Evolutionary conservation across 2,797 vertebrate species (phyloP), one percentile per base, ranked within the genome.

Genomic region (Erithacus rubecula): DNA sequence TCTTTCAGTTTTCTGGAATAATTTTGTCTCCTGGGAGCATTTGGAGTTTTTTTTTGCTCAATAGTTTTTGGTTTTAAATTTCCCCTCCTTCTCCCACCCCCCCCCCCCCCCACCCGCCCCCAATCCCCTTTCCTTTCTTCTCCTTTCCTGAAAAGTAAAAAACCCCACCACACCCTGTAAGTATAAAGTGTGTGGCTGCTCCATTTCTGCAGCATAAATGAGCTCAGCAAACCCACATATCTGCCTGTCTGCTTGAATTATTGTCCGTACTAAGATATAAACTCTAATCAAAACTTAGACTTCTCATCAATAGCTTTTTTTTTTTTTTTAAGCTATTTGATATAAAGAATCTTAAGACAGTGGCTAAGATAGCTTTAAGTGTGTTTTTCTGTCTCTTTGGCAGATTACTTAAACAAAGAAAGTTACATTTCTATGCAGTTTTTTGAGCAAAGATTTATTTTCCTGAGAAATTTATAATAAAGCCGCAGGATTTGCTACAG

Each of bases 241-340:
- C 96, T 96, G 77, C 81, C 80, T 93, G 87, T 92, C 94, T 88
- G 47, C 75, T 87, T 88, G 77, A 93, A 95, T 97, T 90, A 83
- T 76, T 56, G 34, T 78, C 91, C 30, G 1, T 68, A 56, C 79
- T 37, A 47, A 93, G 91, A 87, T 62, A 62, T 55, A 88, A 94
- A 86, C 56, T 91, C 60, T 51, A 90, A 72, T 96, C 77, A 76
- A 67, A 96, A 87, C 62, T 89, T 80, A 51, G 41, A 16, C 37
- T 87, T 83, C n/a, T 51, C 13, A 15, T 18, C 62, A 82, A 16
- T 65, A 72, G 36, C 32, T 83, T n/a, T 87, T 67, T 83, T 78
- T 90, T 52, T 32, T 21, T 37, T 90, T 26, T 41, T 71, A 78
- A 91, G 59, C 77, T 84, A 27, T 67, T 83, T 70, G 78, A 64